Evolutionary conservation across 2,797 vertebrate species (phyloP).

Genomic region (Semotilus atromaculatus): DNA sequence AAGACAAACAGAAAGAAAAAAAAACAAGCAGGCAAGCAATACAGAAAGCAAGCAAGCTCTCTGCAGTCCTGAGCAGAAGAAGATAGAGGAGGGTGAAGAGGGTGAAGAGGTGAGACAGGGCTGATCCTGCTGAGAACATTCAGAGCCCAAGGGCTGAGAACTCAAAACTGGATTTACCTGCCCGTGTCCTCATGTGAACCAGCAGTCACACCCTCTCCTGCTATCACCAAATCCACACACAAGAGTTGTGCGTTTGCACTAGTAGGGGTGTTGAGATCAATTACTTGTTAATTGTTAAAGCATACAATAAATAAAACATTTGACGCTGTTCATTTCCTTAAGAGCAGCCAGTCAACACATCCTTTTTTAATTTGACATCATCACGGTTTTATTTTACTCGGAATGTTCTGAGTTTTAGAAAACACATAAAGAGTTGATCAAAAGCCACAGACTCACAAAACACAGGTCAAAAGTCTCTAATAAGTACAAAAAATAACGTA

Average conservation of each 20-base stretch:
- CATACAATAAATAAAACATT: not conserved
- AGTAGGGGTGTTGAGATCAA: not conserved
- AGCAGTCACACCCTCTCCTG: constrained; percentile 43
- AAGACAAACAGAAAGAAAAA: not conserved
- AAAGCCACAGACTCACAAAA: not conserved
- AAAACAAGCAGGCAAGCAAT: no score
- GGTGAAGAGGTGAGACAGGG: not conserved
- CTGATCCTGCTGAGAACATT: constrained; percentile 59
- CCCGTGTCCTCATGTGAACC: constrained; percentile 57
- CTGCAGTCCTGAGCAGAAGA: not conserved
- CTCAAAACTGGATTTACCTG: constrained; percentile 76
- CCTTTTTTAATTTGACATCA: not conserved
- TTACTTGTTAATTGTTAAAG: not conserved
- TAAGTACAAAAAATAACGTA: not conserved
- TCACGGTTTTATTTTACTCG: not conserved
- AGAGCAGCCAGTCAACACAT: not conserved
- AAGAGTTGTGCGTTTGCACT: not conserved
- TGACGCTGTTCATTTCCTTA: not conserved
- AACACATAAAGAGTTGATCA: not conserved
- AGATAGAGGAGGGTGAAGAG: constrained; percentile 14
- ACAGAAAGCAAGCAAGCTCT: not conserved
- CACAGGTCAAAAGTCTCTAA: not conserved
- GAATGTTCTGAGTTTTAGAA: no score
- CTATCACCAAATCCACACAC: not conserved
- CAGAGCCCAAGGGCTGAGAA: constrained; percentile 67